phyloP scores from a whole-genome alignment of 2,888 invertebrate genomes.

The Agrochola litura region DNA sequence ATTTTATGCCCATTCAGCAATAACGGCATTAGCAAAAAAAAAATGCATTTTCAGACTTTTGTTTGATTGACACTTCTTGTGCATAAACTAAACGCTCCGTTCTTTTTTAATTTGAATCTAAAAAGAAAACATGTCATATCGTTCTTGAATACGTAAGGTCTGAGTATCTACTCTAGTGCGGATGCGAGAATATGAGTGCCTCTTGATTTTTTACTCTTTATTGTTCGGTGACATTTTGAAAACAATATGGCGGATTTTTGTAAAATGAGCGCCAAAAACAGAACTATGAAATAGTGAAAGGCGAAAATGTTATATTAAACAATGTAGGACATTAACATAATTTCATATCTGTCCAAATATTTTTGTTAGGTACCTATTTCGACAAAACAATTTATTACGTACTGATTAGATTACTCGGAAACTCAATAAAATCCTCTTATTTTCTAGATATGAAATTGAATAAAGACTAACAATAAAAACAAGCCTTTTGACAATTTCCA shows the following conservation, averaged over 20 bases:
- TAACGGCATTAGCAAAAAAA: neutral
- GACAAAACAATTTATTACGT: slow-evolving; percentile 34
- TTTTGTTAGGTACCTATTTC: slow-evolving; percentile 4
- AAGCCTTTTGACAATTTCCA: slow-evolving; percentile 18
- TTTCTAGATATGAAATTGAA: slow-evolving; percentile 29
- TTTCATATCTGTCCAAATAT: slow-evolving; percentile 6
- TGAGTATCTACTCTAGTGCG: slow-evolving; percentile 47
- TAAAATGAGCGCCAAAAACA: slow-evolving; percentile 2
- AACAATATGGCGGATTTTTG: slow-evolving; percentile 25
- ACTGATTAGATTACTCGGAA: slow-evolving; percentile 34
- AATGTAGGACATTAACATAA: slow-evolving; percentile 15
- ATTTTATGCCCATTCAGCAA: neutral
- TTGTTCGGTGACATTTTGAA: slow-evolving; percentile 34
- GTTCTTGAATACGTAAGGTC: slow-evolving; percentile 11
- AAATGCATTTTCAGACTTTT: neutral
- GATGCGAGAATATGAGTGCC: slow-evolving; percentile 37
- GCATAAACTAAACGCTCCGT: slow-evolving; percentile 9
- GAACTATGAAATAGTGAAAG: neutral
- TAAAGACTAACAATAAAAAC: slow-evolving; percentile 23
- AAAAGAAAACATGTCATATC: neutral
- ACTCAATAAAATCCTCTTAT: slow-evolving; percentile 36
- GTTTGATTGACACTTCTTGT: neutral
- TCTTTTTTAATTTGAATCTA: slow-evolving; percentile 2
- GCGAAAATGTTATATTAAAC: slow-evolving; percentile 5
- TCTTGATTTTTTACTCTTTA: slow-evolving; percentile 32